Evolutionary conservation across 2,797 vertebrate species (phyloP).

Genomic region (Loriculus beryllinus): DNA sequence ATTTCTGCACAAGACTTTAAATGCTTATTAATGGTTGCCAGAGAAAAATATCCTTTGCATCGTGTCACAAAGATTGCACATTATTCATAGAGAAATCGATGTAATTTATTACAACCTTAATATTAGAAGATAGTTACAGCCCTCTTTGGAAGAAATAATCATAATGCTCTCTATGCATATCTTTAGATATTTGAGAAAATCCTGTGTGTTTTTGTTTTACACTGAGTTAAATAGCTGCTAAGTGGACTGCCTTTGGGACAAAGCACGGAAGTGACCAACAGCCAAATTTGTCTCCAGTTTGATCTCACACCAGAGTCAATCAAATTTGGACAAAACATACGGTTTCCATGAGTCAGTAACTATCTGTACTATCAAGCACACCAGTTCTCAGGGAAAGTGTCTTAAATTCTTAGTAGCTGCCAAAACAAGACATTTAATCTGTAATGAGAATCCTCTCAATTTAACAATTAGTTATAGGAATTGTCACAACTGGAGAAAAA

Average conservation of each 20-base stretch:
- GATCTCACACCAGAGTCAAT: not conserved
- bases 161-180: not conserved
- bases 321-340: not conserved
- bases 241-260: not conserved
- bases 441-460: not conserved
- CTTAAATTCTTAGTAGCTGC: not conserved
- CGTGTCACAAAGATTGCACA: slow-evolving; percentile 49
- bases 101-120: slow-evolving; percentile 29
- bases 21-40: slow-evolving; percentile 58
- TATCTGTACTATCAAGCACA: not conserved
- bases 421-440: not conserved
- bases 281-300: not conserved
- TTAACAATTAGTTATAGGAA: not conserved
- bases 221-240: not conserved
- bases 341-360: not conserved
- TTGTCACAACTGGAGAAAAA: not conserved
- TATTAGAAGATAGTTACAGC: slow-evolving; percentile 20
- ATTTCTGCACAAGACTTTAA: slow-evolving; percentile 64
- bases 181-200: not conserved
- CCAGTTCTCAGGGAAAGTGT: not conserved
- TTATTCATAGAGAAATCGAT: slow-evolving; percentile 44
- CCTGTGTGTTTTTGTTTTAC: not conserved
- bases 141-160: not conserved
- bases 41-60: slow-evolving; percentile 58
- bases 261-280: not conserved